Evolutionary conservation across 2,797 vertebrate species (phyloP).

Genomic region (Tangara arthus): DNA sequence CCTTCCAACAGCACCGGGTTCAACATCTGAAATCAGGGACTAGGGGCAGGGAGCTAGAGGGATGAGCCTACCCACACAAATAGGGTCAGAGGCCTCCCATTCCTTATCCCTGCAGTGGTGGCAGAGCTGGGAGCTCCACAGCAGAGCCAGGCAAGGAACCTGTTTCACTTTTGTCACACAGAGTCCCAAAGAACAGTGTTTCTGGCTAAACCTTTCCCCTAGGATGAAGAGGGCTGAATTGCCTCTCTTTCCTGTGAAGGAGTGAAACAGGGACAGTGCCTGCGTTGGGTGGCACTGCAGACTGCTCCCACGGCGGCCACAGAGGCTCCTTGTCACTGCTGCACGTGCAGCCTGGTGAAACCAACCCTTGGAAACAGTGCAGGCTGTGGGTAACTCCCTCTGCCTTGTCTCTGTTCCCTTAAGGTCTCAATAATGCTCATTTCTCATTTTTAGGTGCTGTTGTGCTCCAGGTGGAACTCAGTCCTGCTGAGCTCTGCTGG

Average conservation of each 20-base stretch:
- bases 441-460: accelerated
- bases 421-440: not conserved
- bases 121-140: not conserved
- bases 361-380: not conserved
- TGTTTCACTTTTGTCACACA: not conserved
- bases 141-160: not conserved
- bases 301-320: not conserved
- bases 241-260: not conserved
- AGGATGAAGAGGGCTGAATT: not conserved
- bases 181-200: not conserved
- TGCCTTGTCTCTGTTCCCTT: not conserved
- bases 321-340: not conserved
- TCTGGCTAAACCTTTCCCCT: not conserved
- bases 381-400: not conserved
- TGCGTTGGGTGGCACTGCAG: accelerated
- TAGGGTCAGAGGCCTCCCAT: accelerated
- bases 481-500: not conserved
- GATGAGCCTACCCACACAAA: not conserved
- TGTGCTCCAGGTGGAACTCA: not conserved
- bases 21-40: not conserved
- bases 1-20: not conserved
- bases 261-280: too few relatives aligned
- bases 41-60: not conserved
- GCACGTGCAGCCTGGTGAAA: accelerated
- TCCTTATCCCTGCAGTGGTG: accelerated